Evolutionary conservation across 2,888 invertebrate genomes (phyloP), one percentile per base, ranked within the genome.

Genomic region (Chymomyza fuscimana): DNA sequence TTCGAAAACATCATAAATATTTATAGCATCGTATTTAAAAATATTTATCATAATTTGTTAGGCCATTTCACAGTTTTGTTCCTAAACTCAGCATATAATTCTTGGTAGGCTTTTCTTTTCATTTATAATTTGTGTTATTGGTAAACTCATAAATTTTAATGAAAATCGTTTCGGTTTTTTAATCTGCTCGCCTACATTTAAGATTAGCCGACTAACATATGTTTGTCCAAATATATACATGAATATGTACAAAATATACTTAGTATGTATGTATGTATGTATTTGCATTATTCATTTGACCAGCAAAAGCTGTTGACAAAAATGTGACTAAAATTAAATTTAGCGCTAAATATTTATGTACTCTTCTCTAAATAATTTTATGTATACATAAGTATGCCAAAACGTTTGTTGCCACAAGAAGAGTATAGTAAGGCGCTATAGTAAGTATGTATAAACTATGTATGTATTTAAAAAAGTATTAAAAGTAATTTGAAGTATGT

Each of bases 161-260:
- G 40, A 46, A 46, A 46, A 46, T 46, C 40, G 40, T 46, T 46
- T 46, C 4, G 12, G 4, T 25, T 52, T 29, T 12, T 63, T 52
- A 25, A 46, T 46, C 40, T 46, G 40, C 12, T 46, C 75, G 75
- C 74, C 74, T 58, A 74, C 74, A 70, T 56, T n/a, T 54, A 36
- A 67, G 74, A 74, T 74, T 74, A 74, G 69, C 70, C 61, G 70
- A 64, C 63, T 70, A 63, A 54, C 52, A 46, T 12, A 65, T 65
- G 58, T 25, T 36, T 58, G 36, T 46, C 65, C 12, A 46, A 58
- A 46, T 36, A 40, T 54, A 12, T 15, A 12, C 32, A 32, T 54
- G 25, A 1, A 50, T 63, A 50, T 51, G 52, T 50, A 52, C 10
- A 61, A 5, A 5, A 64, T 29, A 46, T 36, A 25, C 36, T 7